Evolutionary conservation across 92 coral and sea anemone genomes (phyloP).

Genomic region (Zoanthus sansibaricus): DNA sequence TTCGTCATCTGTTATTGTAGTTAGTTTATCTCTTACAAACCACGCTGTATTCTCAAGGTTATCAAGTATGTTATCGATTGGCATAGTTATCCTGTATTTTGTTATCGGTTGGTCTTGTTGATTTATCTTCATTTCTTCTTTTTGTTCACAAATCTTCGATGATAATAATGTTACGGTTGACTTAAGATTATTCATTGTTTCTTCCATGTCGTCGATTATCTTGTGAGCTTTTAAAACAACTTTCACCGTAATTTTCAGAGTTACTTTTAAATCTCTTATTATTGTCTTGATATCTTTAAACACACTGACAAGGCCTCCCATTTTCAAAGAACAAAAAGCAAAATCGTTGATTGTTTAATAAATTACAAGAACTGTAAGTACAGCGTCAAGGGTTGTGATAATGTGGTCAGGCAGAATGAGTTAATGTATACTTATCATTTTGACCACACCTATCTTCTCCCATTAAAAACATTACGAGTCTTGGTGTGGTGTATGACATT

Average conservation of each 20-base stretch:
- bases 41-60: conserved; percentile 40
- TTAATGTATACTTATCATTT: neutral
- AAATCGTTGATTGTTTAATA: neutral
- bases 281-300: conserved; percentile 45
- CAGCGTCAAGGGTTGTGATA: too few species aligned
- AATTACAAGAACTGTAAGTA: too few species aligned
- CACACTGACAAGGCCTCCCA: conserved; percentile 45
- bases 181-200: conserved; percentile 43
- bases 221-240: conserved; percentile 48
- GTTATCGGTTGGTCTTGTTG: neutral
- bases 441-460: conserved; percentile 11
- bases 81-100: neutral
- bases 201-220: conserved; percentile 50
- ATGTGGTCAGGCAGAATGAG: too few species aligned
- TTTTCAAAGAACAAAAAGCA: neutral
- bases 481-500: neutral
- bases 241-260: conserved; percentile 44
- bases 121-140: conserved; percentile 2
- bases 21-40: conserved; percentile 26
- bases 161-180: conserved; percentile 3
- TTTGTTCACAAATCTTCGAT: conserved; percentile 12
- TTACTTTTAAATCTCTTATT: conserved; percentile 48
- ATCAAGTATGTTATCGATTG: conserved; percentile 35
- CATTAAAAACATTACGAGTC: too few species aligned
- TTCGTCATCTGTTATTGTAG: conserved; percentile 20